Conservation (phyloP, 37 sponge, comb jelly and placozoan genomes). For the Bolinopsis microptera region DNA sequence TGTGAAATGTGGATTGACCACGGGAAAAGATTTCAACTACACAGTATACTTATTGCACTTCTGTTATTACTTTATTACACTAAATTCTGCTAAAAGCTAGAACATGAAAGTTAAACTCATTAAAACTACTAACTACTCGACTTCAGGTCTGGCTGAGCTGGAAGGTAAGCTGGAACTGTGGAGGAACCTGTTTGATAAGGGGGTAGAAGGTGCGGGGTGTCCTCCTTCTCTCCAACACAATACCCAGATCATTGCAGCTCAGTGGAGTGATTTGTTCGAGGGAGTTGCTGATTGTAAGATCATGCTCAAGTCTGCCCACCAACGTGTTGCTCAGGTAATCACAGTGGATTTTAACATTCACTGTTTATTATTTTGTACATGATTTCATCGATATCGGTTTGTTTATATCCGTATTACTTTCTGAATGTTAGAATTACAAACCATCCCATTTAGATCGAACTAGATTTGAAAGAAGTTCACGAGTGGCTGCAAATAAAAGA, state of each 20-base stretch:
- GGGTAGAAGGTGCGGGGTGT: not conserved
- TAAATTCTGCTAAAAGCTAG: too few relatives aligned
- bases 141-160: slow-evolving; percentile 2
- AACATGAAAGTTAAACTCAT: too few relatives aligned
- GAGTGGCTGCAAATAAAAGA: slow-evolving; percentile 32
- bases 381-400: too few relatives aligned
- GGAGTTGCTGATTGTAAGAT: not conserved
- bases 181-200: slow-evolving; percentile 45
- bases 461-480: not conserved
- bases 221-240: slow-evolving; percentile 14
- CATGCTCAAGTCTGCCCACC: slow-evolving; percentile 19
- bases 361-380: too few relatives aligned
- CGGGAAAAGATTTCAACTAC: too few relatives aligned
- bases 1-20: too few relatives aligned
- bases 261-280: slow-evolving; percentile 23
- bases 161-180: slow-evolving; percentile 41
- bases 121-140: not conserved
- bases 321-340: not conserved
- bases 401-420: too few relatives aligned
- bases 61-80: too few relatives aligned
- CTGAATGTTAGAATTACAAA: too few relatives aligned
- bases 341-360: not conserved
- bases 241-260: not conserved
- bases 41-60: too few relatives aligned
- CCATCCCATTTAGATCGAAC: not conserved